Evolutionary conservation across 2,888 invertebrate species (phyloP).

Genomic region (Watsonalla binaria): DNA sequence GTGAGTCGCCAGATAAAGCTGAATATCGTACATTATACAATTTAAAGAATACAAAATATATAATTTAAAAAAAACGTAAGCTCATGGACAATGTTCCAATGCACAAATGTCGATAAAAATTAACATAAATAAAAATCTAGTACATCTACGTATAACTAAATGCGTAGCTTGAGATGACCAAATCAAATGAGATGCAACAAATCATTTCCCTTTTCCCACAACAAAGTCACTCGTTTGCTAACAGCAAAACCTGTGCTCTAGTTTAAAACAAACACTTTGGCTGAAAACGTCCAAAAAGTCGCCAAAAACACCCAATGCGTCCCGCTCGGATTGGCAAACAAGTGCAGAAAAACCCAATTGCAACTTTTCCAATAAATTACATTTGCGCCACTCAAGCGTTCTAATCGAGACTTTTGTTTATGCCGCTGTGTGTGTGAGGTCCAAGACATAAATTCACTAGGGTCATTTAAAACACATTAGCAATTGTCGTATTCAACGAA

Average conservation of each 20-base stretch:
- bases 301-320: constrained; percentile 12
- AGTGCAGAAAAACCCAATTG: constrained; percentile 38
- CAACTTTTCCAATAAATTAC: constrained; percentile 45
- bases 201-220: not conserved
- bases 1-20: too few species aligned
- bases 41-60: too few species aligned
- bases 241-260: constrained; percentile 3
- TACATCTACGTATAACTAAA: too few species aligned
- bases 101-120: too few species aligned
- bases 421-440: constrained; percentile 25
- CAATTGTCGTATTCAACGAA: not conserved
- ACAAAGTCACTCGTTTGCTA: not conserved
- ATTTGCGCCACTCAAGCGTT: constrained; percentile 33
- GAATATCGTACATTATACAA: too few species aligned
- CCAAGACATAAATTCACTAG: constrained; percentile 13
- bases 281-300: not conserved
- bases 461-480: constrained; percentile 2
- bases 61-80: too few species aligned
- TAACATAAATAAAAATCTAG: too few species aligned
- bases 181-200: too few species aligned
- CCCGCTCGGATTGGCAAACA: constrained; percentile 8
- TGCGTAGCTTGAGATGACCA: too few species aligned
- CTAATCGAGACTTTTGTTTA: constrained; percentile 43
- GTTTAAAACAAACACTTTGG: not conserved
- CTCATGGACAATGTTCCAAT: too few species aligned